phyloP scores from a whole-genome alignment of 2,888 invertebrate species.

The Callyntrura sp. region DNA sequence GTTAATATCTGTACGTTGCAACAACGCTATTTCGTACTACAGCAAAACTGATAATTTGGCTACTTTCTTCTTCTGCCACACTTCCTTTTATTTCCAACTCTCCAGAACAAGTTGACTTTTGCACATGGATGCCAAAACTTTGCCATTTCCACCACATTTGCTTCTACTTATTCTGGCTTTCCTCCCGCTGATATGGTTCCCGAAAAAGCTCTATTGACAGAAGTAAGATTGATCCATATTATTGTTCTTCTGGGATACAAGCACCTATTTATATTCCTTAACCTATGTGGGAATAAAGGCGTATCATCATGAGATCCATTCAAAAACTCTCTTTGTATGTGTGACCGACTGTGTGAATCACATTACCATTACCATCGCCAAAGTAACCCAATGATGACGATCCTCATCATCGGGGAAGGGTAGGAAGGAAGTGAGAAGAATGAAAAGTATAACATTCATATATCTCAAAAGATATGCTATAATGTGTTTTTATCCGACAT shows the following conservation, averaged over 20 bases:
- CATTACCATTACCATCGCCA: slow-evolving; percentile 6
- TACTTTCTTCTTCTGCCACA: slow-evolving; percentile 15
- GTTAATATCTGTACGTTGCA: background rate
- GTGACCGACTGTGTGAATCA: background rate
- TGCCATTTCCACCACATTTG: slow-evolving; percentile 58
- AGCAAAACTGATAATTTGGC: background rate
- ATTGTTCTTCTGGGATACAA: background rate
- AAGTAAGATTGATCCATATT: slow-evolving; percentile 51
- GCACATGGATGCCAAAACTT: slow-evolving; percentile 20
- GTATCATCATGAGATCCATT: slow-evolving; percentile 22
- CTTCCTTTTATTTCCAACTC: slow-evolving; percentile 1
- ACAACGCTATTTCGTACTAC: background rate
- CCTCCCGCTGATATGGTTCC: slow-evolving; percentile 52
- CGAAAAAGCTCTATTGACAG: slow-evolving; percentile 49
- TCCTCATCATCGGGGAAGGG: slow-evolving; percentile 2
- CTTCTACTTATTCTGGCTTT: slow-evolving; percentile 51
- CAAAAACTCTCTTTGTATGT: background rate
- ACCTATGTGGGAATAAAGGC: slow-evolving; percentile 37
- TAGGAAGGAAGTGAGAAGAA: slow-evolving; percentile 7
- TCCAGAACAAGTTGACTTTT: background rate
- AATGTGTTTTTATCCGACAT: background rate
- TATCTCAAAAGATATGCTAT: background rate
- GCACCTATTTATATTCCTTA: background rate
- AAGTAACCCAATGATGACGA: background rate
- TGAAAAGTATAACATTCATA: background rate